A percentile compares a stretch with the other conserved stretches of the same genome.
Evolutionary conservation across 2,113 vertebrate genomes (phyloP).

Genomic region (Ahaetulla prasina): DNA sequence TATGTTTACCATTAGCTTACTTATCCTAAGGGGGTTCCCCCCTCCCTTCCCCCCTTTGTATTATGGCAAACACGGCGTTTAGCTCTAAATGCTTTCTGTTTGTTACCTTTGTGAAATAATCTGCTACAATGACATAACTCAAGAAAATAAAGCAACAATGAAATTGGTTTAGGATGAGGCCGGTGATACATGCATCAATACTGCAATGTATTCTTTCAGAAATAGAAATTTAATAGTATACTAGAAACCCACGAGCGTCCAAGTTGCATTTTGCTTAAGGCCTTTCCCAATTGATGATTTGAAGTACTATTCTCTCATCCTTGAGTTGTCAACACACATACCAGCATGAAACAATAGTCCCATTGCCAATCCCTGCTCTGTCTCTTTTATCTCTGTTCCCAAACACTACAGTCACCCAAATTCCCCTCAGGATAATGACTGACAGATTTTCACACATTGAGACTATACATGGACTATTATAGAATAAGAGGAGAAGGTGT

Average conservation of each 20-base stretch:
- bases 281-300: background rate
- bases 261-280: background rate
- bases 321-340: background rate
- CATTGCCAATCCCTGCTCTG: background rate
- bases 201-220: constrained; percentile 18
- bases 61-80: constrained; percentile 46
- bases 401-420: background rate
- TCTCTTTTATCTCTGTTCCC: background rate
- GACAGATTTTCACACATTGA: background rate
- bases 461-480: background rate
- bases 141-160: constrained; percentile 36
- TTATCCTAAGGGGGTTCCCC: constrained; percentile 65
- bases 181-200: constrained; percentile 11
- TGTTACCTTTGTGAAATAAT: constrained; percentile 44
- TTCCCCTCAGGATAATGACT: background rate
- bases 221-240: constrained; percentile 1
- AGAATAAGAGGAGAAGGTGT: background rate
- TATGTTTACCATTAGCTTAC: constrained; percentile 62
- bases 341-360: background rate
- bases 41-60: background rate
- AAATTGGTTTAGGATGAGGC: constrained; percentile 31
- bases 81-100: constrained; percentile 51
- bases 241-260: background rate
- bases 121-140: constrained; percentile 45
- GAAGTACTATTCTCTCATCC: background rate